Conservation (phyloP, 2,113 vertebrate genomes). For the Leuciscus idus region DNA sequence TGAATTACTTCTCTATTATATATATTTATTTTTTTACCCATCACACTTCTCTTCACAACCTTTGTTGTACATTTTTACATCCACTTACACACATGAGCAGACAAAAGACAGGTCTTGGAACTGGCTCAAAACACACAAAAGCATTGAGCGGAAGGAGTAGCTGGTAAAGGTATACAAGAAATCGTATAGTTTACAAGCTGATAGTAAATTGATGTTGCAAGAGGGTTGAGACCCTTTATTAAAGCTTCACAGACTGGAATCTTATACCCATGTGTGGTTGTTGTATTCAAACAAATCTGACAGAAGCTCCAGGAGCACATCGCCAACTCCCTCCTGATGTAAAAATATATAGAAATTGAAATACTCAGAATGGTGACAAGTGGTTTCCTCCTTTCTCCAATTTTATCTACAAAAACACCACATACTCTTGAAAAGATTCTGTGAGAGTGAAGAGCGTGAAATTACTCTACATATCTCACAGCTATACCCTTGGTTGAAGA, state of each 20-base stretch:
- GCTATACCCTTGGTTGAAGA: slow-evolving; percentile 14
- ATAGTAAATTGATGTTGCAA: slow-evolving; percentile 3
- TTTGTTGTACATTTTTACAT: slow-evolving; percentile 4
- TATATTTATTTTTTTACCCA: not conserved
- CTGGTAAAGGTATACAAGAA: not conserved
- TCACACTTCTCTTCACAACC: not conserved
- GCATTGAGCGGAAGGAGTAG: not conserved
- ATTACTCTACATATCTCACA: slow-evolving; percentile 28
- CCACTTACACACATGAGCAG: slow-evolving; percentile 13
- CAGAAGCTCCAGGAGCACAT: not conserved
- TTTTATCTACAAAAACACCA: not conserved
- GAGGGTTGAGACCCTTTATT: not conserved
- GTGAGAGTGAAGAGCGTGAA: slow-evolving; percentile 42
- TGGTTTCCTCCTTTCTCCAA: slow-evolving; percentile 14
- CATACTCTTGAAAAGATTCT: not conserved
- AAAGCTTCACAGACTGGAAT: not conserved
- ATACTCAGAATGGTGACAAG: slow-evolving; percentile 20
- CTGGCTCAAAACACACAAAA: not conserved
- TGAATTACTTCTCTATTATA: slow-evolving; percentile 4
- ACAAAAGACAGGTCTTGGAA: not conserved
- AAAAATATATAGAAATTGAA: slow-evolving; percentile 14
- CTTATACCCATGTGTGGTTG: not conserved
- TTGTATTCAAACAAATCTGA: slow-evolving; percentile 15
- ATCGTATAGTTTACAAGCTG: slow-evolving; percentile 10
- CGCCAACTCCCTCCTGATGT: slow-evolving; percentile 15